Conservation (phyloP, 2,888 invertebrate genomes). For the Thymelicus sylvestris region DNA sequence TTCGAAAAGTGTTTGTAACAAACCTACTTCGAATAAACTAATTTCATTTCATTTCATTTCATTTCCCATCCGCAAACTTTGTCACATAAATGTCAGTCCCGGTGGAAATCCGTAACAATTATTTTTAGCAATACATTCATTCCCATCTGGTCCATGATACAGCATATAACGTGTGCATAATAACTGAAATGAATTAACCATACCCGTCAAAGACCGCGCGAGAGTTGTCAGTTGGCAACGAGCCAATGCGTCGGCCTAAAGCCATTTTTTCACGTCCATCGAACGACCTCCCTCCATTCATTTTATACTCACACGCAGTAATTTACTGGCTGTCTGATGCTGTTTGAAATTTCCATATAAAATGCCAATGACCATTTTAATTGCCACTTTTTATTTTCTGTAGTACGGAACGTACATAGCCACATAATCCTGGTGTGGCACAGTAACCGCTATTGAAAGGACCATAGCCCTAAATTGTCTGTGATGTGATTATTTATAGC, state of each 20-base stretch:
- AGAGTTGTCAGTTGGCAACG: conserved; percentile 31
- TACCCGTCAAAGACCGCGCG: conserved; percentile 31
- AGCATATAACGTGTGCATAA: conserved; percentile 21
- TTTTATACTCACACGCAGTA: conserved; percentile 20
- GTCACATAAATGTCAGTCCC: neutral
- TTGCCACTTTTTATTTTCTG: conserved; percentile 3
- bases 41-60: too few relatives aligned
- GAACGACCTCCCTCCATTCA: conserved; percentile 19
- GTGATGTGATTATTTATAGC: too few relatives aligned
- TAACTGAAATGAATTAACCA: conserved; percentile 31
- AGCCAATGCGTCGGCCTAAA: conserved; percentile 25
- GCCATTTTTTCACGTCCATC: conserved; percentile 34
- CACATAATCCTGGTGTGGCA: neutral
- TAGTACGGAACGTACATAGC: neutral
- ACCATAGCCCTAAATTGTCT: too few relatives aligned
- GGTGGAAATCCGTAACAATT: conserved; percentile 2
- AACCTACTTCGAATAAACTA: too few relatives aligned
- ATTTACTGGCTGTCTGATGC: conserved; percentile 17
- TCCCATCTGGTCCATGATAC: conserved; percentile 3
- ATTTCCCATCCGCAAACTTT: neutral
- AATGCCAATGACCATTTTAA: conserved; percentile 14
- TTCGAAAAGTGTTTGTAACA: too few relatives aligned
- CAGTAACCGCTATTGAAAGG: too few relatives aligned
- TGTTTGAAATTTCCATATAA: conserved; percentile 5
- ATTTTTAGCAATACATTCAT: neutral